Conservation (phyloP, 2,888 invertebrate genomes). For the Asteroscopus sphinx region DNA sequence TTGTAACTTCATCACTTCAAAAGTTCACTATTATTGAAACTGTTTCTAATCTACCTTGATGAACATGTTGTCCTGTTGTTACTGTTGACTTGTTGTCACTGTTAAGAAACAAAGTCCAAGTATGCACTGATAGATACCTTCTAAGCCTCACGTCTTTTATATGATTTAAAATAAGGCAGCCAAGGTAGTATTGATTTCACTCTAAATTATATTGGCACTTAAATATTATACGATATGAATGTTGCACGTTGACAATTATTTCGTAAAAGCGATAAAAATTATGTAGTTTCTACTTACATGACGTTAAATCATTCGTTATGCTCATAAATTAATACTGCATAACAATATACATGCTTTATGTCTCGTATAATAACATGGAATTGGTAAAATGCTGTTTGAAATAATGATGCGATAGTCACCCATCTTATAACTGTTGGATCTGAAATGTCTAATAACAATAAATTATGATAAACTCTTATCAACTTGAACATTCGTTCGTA, state of each 20-base stretch:
- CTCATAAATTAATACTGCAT: no score
- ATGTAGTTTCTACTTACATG: no score
- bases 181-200: constrained; percentile 54
- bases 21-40: neutral
- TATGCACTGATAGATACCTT: constrained; percentile 39
- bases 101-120: neutral
- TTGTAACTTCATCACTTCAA: no score
- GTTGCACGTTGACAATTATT: constrained; percentile 22
- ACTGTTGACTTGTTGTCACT: neutral
- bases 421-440: no score
- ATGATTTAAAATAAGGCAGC: constrained; percentile 27
- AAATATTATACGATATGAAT: constrained; percentile 5
- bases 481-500: no score
- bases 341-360: no score
- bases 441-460: no score
- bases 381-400: no score
- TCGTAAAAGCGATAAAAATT: neutral
- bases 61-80: constrained; percentile 21
- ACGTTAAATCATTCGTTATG: no score
- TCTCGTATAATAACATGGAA: no score
- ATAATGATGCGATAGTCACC: no score
- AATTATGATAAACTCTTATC: no score
- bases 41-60: constrained; percentile 43
- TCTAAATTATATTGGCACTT: constrained; percentile 17
- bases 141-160: constrained; percentile 46